phyloP scores from a whole-genome alignment of 2,113 vertebrate genomes.

The Cynoglossus semilaevis region DNA sequence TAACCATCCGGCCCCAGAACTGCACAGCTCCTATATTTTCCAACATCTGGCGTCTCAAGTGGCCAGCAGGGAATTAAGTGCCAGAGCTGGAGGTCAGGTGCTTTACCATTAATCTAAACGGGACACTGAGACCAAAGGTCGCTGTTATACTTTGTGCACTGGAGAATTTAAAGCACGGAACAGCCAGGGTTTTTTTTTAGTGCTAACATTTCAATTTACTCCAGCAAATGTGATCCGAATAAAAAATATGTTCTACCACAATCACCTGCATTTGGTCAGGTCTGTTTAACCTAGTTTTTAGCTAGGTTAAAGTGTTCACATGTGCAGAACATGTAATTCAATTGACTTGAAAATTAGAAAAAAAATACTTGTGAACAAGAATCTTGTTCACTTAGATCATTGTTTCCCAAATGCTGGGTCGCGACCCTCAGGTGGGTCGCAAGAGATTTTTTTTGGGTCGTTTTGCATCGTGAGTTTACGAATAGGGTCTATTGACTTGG shows the following conservation, averaged over 20 bases:
- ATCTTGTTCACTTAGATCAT: no score
- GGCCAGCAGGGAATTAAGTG: conserved; percentile 36
- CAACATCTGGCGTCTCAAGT: conserved; percentile 52
- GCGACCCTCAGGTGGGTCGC: no score
- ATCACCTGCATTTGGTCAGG: no score
- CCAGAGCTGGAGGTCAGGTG: conserved; percentile 34
- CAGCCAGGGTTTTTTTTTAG: conserved; percentile 11
- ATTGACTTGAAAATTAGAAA: no score
- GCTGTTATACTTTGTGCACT: conserved; percentile 17
- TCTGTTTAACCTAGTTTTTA: no score
- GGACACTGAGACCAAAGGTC: conserved; percentile 36
- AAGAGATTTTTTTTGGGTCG: no score
- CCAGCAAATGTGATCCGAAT: background rate
- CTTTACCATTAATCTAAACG: conserved; percentile 37
- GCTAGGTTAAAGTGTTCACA: no score
- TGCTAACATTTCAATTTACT: conserved; percentile 17
- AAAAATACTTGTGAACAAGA: no score
- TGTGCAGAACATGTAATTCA: no score
- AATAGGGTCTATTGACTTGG: no score
- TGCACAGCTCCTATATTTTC: conserved; percentile 13
- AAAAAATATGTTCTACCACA: background rate
- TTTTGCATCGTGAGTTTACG: no score
- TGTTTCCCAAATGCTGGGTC: no score
- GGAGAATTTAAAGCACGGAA: conserved; percentile 18
- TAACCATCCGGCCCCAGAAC: conserved; percentile 11